Evolutionary conservation across 2,888 invertebrate species (phyloP).

Genomic region (Synanthedon tipuliformis): DNA sequence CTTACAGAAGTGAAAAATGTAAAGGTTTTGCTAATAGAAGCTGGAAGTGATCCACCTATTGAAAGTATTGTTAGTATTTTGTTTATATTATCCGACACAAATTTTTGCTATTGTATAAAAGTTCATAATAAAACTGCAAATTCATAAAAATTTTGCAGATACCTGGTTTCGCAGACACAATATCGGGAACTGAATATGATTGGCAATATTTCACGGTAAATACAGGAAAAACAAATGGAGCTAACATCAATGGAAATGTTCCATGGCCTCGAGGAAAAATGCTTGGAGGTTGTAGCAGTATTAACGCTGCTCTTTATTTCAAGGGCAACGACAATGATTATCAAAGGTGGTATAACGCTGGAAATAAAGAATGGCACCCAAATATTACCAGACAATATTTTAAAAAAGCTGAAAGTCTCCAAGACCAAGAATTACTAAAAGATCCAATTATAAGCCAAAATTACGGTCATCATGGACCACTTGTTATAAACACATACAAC

Average conservation of each 20-base stretch:
- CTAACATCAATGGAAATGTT: slow-evolving; percentile 45
- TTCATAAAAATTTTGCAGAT: slow-evolving; percentile 6
- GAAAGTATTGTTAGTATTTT: slow-evolving; percentile 5
- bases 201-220: slow-evolving; percentile 88
- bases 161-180: slow-evolving; percentile 5
- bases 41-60: slow-evolving; percentile 20
- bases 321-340: slow-evolving; percentile 63
- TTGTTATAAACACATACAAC: slow-evolving; percentile 53
- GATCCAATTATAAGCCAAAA: slow-evolving; percentile 17
- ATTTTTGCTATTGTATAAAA: too few relatives aligned
- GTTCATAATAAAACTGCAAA: not conserved
- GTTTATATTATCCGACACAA: too few relatives aligned
- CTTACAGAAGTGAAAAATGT: slow-evolving; percentile 22
- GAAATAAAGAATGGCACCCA: slow-evolving; percentile 69
- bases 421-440: slow-evolving; percentile 19
- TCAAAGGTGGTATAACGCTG: slow-evolving; percentile 59
- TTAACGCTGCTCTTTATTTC: slow-evolving; percentile 70
- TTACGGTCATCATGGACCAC: slow-evolving; percentile 53
- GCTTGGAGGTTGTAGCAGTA: slow-evolving; percentile 67
- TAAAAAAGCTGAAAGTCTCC: slow-evolving; percentile 59
- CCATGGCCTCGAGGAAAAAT: slow-evolving; percentile 73
- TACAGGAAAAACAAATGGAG: slow-evolving; percentile 76
- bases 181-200: slow-evolving; percentile 66
- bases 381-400: slow-evolving; percentile 56
- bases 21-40: slow-evolving; percentile 24